Conservation (phyloP, 2,113 vertebrate species). For the Aramus guarauna region DNA sequence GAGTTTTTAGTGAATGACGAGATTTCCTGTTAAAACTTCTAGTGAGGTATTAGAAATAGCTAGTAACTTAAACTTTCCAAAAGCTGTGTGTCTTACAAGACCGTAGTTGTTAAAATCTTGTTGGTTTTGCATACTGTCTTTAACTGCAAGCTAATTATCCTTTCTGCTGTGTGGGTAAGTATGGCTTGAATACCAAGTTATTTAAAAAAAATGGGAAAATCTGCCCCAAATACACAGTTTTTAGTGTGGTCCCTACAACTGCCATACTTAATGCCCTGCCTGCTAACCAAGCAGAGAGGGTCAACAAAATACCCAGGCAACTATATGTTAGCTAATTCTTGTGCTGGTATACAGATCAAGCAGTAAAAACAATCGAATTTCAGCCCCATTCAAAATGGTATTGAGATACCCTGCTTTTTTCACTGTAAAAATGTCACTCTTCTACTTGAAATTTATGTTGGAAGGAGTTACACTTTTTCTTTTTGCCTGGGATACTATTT, state of each 20-base stretch:
- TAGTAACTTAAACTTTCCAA: background rate
- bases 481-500: background rate
- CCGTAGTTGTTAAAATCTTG: background rate
- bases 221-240: background rate
- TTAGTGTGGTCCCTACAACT: background rate
- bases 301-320: background rate
- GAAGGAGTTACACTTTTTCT: background rate
- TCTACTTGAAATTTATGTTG: background rate
- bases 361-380: background rate
- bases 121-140: slow-evolving; percentile 11
- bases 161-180: slow-evolving; percentile 32
- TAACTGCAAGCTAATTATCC: background rate
- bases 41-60: background rate
- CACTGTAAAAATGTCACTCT: background rate
- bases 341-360: background rate
- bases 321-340: background rate
- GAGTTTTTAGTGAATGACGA: background rate
- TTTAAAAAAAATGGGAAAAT: background rate
- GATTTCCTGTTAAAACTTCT: background rate
- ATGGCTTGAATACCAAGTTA: background rate
- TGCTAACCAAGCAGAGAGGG: background rate
- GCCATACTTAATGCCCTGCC: background rate
- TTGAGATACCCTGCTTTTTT: background rate
- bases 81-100: background rate
- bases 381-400: background rate